Evolutionary conservation across 2,113 vertebrate genomes (phyloP), one percentile per base, ranked within the genome.

Genomic region (Grus americana): DNA sequence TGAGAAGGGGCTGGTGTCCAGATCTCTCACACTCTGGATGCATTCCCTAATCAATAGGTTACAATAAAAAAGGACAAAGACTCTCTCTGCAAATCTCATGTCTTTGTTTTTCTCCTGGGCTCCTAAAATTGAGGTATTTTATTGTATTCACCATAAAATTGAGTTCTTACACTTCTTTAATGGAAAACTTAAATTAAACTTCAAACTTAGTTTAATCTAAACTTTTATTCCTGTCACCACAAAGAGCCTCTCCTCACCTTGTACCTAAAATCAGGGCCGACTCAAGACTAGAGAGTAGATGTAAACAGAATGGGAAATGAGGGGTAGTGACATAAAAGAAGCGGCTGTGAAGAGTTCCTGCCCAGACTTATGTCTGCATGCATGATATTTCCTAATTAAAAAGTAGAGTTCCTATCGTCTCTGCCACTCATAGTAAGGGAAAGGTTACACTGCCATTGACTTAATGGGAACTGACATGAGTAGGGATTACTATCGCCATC

Each of bases 21-120:
- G 79, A 88, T 90, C 32, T 74, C 59, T 93, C 78, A 85, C 66
- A 47, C 20, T 78, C 72, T 92, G 92, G 79, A 93, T 86, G 76
- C 34, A 17, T 75, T 84, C 73, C 73, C 84, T 87, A 79, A 95
- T 95, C 89, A 89, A 96, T 89, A 93, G 23, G 89, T 87, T 94
- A 84, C 71, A 17, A 86, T 81, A 81, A 87, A 83, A 93, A 89
- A 87, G 57, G 76, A 93, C 73, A 86, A 68, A 68, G 34, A 68
- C 26, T 80, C 38, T 80, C 36, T 83, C 42, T 71, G 47, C 40
- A 57, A 63, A 27, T 71, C 32, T 89, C 86, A 59, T 30, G 67
- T 70, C 61, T 52, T 92, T 93, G 49, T 71, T 88, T 90, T 92
- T 46, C 68, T 86, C 70, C 58, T 86, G 57, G 57, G 67, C 50